phyloP scores from a whole-genome alignment of 2,113 vertebrate genomes.

The Equus przewalskii region DNA sequence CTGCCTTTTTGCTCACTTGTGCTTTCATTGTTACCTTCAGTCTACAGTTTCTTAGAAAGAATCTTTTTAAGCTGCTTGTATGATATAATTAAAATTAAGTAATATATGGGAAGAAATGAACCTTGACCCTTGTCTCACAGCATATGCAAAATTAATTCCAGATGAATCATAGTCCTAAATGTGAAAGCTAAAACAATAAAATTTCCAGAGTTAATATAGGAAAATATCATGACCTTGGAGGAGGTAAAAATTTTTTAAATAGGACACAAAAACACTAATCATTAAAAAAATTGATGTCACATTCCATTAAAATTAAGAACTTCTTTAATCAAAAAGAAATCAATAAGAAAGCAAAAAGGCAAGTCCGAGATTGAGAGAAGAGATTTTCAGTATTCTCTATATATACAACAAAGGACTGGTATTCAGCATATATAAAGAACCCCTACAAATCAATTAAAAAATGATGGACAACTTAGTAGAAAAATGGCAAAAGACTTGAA shows the following conservation, averaged over 20 bases:
- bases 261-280: neutral
- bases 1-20: neutral
- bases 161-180: neutral
- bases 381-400: neutral
- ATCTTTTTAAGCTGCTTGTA: neutral
- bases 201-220: neutral
- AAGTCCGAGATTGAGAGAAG: neutral
- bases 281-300: neutral
- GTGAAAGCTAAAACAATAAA: neutral
- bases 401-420: neutral
- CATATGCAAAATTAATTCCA: neutral
- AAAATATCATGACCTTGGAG: neutral
- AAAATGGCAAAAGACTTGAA: neutral
- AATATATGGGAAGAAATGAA: neutral
- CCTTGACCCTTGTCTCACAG: neutral
- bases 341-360: neutral
- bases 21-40: neutral
- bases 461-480: neutral
- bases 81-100: neutral
- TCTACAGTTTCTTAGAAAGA: neutral
- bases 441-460: neutral
- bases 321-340: constrained; percentile 1
- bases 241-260: constrained; percentile 1
- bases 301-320: constrained; percentile 19
- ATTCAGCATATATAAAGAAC: neutral